These are phyloP conservation scores for Acleris emargana DNA, from an alignment of 2,888 invertebrate genomes.

Conservation along the genomic window DNA sequence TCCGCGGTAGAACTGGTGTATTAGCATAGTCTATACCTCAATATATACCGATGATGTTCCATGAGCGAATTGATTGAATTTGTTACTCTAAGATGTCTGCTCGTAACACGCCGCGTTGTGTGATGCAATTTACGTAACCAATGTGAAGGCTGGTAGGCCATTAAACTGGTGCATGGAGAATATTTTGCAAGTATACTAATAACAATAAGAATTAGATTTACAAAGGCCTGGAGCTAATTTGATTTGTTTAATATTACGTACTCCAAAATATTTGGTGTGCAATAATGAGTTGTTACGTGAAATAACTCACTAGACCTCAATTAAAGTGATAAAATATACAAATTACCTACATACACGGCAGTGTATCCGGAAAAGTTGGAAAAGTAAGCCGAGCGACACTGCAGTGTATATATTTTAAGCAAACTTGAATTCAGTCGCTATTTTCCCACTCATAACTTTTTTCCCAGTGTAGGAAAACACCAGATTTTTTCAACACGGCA, in stretches of 20 bases:
- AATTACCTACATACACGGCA: too few relatives aligned
- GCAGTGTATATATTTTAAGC: too few relatives aligned
- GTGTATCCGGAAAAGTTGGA: too few relatives aligned
- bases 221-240: conserved; percentile 10
- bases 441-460: too few relatives aligned
- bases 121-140: conserved; percentile 82
- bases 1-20: conserved; percentile 79
- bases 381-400: too few relatives aligned
- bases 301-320: too few relatives aligned
- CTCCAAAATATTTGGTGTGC: neutral
- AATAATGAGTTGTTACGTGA: too few relatives aligned
- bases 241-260: conserved; percentile 8
- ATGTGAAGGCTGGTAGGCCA: conserved; percentile 74
- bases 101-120: conserved; percentile 68
- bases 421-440: too few relatives aligned
- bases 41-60: conserved; percentile 83
- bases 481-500: too few relatives aligned
- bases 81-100: conserved; percentile 71
- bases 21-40: conserved; percentile 79
- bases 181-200: conserved; percentile 49
- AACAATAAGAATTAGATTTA: conserved; percentile 36
- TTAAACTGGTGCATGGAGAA: conserved; percentile 53
- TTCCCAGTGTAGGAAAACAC: too few relatives aligned
- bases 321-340: too few relatives aligned
- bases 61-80: conserved; percentile 80